Evolutionary conservation across 1,140 invertebrate species (phyloP), one percentile per base, ranked within the genome.

Genomic region (Drosophila kanapiae): DNA sequence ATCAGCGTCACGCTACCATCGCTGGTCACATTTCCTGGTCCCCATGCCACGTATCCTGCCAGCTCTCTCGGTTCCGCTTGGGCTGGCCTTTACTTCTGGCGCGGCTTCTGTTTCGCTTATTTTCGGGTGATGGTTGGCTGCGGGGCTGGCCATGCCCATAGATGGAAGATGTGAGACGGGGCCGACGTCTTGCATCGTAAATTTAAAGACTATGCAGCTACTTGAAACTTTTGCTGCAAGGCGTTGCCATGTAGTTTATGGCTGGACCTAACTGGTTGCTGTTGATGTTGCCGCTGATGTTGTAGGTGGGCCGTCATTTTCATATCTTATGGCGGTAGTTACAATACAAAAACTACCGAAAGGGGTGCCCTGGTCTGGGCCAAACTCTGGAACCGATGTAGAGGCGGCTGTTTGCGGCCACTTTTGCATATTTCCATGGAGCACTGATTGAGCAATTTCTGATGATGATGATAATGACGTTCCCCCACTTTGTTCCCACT

Each of bases 141-240:
- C 8, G 16, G 40, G 23, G 5, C 5, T 6, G 31, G 31, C 6
- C 31, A 31, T 31, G 31, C 6, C 6, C 47, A 29, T 29, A 27
- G 48, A n/a, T 29, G 40, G 49, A 8, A 7, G 35, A 31, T 57
- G 35, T 33, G 7, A 13, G 40, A 65, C 13, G 38, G 74, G 42
- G 29, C 49, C 49, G 10, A 43, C 65, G 72, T 56, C 62, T 59
- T 64, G 70, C 75, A 70, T 83, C 80, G 80, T 84, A 84, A 84
- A 84, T 84, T 84, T 84, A 83, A 82, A 84, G 81, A 80, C 81
- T 80, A 77, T 84, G 81, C 79, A 82, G 77, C 81, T 80, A 84
- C 81, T 84, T 74, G 76, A 84, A 84, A 84, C 62, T 68, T 80
- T 72, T 67, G 53, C 74, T 78, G 80, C 75, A 79, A 82, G 80